A percentile compares a stretch with the other conserved stretches of the same genome.
Evolutionary conservation across 2,888 invertebrate species (phyloP).

Genomic region (Chaetoderma sp.): DNA sequence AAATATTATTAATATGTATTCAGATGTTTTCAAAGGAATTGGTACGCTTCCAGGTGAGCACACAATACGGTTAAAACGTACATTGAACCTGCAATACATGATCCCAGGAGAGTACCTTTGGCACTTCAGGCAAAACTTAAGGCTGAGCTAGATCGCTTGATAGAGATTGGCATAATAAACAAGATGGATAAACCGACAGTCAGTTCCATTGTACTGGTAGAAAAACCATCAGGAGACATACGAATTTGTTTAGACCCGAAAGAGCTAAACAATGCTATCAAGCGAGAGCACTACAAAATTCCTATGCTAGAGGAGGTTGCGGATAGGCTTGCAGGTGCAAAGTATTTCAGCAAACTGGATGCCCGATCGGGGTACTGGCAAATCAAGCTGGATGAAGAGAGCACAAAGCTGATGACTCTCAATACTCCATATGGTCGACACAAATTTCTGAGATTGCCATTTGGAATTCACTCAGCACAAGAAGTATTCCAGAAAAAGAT

Average conservation of each 20-base stretch:
- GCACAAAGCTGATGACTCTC: constrained; percentile 1
- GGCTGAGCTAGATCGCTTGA: constrained; percentile 1
- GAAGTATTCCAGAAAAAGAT: constrained; percentile 24
- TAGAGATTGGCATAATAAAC: not conserved
- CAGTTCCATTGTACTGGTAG: constrained; percentile 8
- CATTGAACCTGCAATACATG: too few relatives aligned
- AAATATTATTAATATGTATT: too few relatives aligned
- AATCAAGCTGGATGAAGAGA: not conserved
- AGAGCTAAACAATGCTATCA: constrained; percentile 5
- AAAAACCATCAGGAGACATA: constrained; percentile 5
- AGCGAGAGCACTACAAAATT: constrained; percentile 11
- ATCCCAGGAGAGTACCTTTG: constrained; percentile 11
- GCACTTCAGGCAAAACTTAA: constrained; percentile 9
- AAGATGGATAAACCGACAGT: constrained; percentile 13
- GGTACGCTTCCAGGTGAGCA: too few relatives aligned
- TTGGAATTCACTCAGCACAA: constrained; percentile 24
- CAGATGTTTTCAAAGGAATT: too few relatives aligned
- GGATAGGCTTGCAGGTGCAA: constrained; percentile 6
- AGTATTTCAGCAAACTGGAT: constrained; percentile 18
- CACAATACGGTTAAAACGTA: too few relatives aligned
- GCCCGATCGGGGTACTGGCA: not conserved
- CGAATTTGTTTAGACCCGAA: constrained; percentile 12
- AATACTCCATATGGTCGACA: constrained; percentile 22
- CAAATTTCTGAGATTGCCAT: constrained; percentile 16
- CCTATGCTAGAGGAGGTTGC: constrained; percentile 24